phyloP scores from a whole-genome alignment of 1,140 invertebrate genomes.

The Drosophila bipectinata region DNA sequence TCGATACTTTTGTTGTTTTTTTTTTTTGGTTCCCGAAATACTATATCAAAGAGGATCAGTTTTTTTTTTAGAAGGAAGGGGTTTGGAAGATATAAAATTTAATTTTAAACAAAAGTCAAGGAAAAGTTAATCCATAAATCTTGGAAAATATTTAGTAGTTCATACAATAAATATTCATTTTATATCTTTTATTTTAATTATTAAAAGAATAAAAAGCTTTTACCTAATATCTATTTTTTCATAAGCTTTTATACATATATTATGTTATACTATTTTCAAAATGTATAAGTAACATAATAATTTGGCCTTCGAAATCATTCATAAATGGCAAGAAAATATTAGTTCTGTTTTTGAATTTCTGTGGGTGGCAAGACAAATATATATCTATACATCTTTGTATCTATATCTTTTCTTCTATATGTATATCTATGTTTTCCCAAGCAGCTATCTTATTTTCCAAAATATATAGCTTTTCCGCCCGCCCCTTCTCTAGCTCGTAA shows the following conservation, averaged over 20 bases:
- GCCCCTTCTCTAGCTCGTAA: conserved; percentile 9
- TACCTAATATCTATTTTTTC: neutral
- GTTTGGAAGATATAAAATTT: neutral
- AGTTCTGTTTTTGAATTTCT: conserved; percentile 11
- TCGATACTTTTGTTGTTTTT: conserved; percentile 6
- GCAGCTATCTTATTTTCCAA: conserved; percentile 55
- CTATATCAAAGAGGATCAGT: neutral
- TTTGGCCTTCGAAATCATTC: conserved; percentile 52
- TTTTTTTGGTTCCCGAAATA: conserved; percentile 1
- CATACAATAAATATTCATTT: too few species aligned
- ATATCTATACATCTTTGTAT: conserved; percentile 14
- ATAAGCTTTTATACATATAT: too few species aligned
- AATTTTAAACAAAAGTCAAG: too few species aligned
- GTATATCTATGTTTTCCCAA: neutral
- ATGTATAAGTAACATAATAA: conserved; percentile 12
- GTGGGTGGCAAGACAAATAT: conserved; percentile 24
- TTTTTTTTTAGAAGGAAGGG: neutral
- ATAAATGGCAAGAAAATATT: conserved; percentile 42
- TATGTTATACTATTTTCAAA: neutral
- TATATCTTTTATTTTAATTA: neutral
- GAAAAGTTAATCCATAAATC: too few species aligned
- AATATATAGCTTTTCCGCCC: conserved; percentile 18
- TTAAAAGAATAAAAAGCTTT: neutral
- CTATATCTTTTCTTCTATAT: neutral
- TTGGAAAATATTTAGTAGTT: too few species aligned